A percentile compares a stretch with the other conserved stretches of the same genome.
Conservation (phyloP, 2,797 vertebrate genomes). For the Neoniphon sammara region DNA sequence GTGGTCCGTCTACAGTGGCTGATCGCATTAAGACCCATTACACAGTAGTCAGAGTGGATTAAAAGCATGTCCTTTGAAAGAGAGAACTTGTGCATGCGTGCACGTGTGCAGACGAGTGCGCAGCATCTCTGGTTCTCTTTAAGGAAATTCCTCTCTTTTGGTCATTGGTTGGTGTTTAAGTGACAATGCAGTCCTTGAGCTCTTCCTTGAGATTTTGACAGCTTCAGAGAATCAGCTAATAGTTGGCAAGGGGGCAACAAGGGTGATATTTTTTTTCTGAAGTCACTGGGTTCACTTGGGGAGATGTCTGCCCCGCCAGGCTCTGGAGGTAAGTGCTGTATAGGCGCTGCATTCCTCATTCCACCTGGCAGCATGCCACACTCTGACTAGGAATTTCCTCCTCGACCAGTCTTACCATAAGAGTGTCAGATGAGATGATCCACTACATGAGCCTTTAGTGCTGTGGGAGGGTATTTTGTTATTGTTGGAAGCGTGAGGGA, state of each 20-base stretch:
- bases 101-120: not conserved
- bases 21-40: constrained; percentile 34
- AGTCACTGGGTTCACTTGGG: constrained; percentile 8
- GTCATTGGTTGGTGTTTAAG: not conserved
- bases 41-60: constrained; percentile 17
- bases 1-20: constrained; percentile 32
- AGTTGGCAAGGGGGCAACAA: not conserved
- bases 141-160: not conserved
- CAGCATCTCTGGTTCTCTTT: not conserved
- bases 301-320: not conserved
- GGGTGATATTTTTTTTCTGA: not conserved
- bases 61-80: not conserved
- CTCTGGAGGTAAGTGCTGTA: constrained; percentile 26
- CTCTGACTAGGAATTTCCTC: constrained; percentile 52
- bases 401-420: constrained; percentile 1
- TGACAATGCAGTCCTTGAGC: not conserved
- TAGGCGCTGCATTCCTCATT: constrained; percentile 32
- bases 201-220: constrained; percentile 11
- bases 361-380: constrained; percentile 29
- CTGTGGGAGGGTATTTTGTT: constrained; percentile 4
- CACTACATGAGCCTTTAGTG: constrained; percentile 1
- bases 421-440: constrained; percentile 46
- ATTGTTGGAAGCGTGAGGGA: constrained; percentile 10
- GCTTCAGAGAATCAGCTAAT: not conserved
- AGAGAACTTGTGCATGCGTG: not conserved